Conservation (phyloP, 1,140 invertebrate genomes). For the Danaus plexippus region DNA sequence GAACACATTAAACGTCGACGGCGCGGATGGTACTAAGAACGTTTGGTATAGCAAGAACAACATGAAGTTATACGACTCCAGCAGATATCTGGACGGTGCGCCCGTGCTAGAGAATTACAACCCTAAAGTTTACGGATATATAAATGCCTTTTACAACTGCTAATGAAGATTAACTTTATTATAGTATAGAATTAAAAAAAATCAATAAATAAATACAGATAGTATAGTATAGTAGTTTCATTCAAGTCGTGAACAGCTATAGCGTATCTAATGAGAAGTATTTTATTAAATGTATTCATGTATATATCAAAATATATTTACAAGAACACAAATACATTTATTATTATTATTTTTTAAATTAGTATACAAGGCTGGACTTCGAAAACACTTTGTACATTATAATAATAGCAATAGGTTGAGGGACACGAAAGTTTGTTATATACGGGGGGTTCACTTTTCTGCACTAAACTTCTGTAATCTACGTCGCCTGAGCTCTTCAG, state of each 20-base stretch:
- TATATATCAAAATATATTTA: conserved; percentile 67
- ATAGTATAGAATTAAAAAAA: conserved; percentile 9
- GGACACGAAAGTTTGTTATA: conserved; percentile 33
- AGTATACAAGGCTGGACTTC: conserved; percentile 61
- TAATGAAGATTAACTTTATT: conserved; percentile 24
- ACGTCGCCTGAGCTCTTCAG: conserved; percentile 77
- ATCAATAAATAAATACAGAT: conserved; percentile 15
- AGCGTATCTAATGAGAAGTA: conserved; percentile 32
- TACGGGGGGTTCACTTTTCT: conserved; percentile 55
- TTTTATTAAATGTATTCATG: conserved; percentile 61
- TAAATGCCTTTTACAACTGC: conserved; percentile 83
- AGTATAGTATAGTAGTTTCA: conserved; percentile 16
- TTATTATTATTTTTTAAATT: conserved; percentile 34
- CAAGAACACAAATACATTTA: conserved; percentile 69
- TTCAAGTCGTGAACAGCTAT: conserved; percentile 18
- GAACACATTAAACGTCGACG: conserved; percentile 83
- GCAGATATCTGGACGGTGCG: conserved; percentile 75
- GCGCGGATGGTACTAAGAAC: conserved; percentile 78
- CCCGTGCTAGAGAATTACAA: conserved; percentile 83
- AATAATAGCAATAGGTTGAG: conserved; percentile 46
- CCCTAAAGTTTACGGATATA: conserved; percentile 81
- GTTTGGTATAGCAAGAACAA: conserved; percentile 81
- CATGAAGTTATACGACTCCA: conserved; percentile 78
- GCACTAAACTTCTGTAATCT: conserved; percentile 79
- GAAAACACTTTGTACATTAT: conserved; percentile 65